Percentiles rank a stretch among this genome's conserved stretches.
These are phyloP conservation scores for Pterocles orientalis DNA, from an alignment of 2,113 vertebrate species.

Conservation along the genomic window DNA sequence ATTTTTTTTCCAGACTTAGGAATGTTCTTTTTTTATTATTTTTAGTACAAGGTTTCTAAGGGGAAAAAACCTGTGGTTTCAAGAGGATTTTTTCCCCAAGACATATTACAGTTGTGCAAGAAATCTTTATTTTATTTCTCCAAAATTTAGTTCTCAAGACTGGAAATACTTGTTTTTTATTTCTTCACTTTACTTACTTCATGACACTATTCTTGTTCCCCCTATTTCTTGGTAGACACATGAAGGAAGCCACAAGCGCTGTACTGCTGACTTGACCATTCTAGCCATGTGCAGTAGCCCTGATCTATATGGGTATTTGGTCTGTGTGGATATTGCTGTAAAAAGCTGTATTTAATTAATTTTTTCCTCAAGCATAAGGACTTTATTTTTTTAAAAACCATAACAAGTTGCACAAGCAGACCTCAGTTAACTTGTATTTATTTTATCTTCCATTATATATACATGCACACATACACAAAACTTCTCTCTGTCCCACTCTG, in stretches of 20 bases:
- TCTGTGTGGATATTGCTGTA: not conserved
- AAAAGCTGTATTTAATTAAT: not conserved
- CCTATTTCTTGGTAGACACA: not conserved
- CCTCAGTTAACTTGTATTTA: not conserved
- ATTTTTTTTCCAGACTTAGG: slow-evolving; percentile 30
- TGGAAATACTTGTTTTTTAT: slow-evolving; percentile 6
- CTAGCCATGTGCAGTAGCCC: not conserved
- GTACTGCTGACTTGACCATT: not conserved
- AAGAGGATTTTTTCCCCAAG: slow-evolving; percentile 32
- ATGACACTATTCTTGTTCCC: not conserved
- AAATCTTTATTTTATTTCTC: slow-evolving; percentile 8
- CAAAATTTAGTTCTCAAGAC: not conserved
- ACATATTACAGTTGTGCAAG: slow-evolving; percentile 18
- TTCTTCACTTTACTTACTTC: not conserved
- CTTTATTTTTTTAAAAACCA: not conserved
- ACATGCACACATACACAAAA: not conserved
- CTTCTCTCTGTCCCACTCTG: not conserved
- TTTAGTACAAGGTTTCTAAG: slow-evolving; percentile 31
- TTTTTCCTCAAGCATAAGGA: not conserved
- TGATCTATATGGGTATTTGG: not conserved
- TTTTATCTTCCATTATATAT: not conserved
- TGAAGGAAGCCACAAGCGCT: not conserved
- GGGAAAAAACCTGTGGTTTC: slow-evolving; percentile 34
- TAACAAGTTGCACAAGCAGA: not conserved
- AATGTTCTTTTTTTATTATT: slow-evolving; percentile 22